Evolutionary conservation across 2,888 invertebrate genomes (phyloP).

Genomic region (Trachelus stipa): DNA sequence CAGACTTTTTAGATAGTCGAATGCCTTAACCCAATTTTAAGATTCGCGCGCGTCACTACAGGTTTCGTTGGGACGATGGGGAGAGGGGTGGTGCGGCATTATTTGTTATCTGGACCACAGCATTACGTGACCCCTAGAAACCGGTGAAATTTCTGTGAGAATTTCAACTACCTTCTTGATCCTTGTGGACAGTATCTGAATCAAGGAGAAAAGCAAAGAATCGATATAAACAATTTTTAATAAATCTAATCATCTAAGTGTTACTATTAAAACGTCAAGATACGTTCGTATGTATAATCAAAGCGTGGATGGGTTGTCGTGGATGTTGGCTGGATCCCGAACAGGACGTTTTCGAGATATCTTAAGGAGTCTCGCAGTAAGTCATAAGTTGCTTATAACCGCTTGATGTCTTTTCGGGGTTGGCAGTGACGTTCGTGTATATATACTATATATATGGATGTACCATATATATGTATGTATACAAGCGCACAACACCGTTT

Average conservation of each 20-base stretch:
- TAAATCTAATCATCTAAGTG: neutral
- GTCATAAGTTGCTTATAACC: neutral
- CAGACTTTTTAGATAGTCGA: neutral
- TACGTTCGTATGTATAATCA: neutral
- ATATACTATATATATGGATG: neutral
- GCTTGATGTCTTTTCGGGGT: neutral
- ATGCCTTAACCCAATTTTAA: slow-evolving; percentile 34
- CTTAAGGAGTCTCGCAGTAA: neutral
- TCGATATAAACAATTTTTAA: neutral
- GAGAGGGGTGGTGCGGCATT: neutral
- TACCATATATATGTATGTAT: neutral
- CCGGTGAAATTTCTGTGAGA: neutral
- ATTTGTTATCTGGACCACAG: neutral
- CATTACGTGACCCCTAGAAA: neutral
- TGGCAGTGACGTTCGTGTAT: neutral
- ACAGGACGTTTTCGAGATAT: neutral
- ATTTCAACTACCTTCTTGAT: neutral
- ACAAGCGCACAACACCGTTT: slow-evolving; percentile 38
- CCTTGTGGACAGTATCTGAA: neutral
- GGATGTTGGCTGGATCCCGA: neutral
- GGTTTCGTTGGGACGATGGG: neutral
- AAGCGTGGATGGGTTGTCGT: neutral
- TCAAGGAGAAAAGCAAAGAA: neutral
- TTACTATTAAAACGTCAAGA: neutral
- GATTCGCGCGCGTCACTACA: slow-evolving; percentile 16